phyloP scores from a whole-genome alignment of 1,140 invertebrate genomes.

The Micrasema longulum region DNA sequence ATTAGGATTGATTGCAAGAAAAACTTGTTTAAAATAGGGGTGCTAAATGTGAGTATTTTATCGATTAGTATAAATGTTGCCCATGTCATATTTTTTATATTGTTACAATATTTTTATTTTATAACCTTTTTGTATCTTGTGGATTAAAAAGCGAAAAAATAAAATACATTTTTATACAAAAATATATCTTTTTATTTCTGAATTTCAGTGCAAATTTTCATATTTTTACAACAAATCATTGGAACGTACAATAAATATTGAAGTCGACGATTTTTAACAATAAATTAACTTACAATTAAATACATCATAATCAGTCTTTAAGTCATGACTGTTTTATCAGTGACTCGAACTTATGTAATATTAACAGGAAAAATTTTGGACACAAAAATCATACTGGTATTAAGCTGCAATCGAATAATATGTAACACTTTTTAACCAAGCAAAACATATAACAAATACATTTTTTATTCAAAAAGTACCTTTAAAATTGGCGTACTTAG shows the following conservation, averaged over 20 bases:
- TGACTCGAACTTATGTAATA: slow-evolving; percentile 4
- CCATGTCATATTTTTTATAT: slow-evolving; percentile 11
- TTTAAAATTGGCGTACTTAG: too few relatives aligned
- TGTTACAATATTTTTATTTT: slow-evolving; percentile 22
- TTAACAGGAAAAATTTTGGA: background rate
- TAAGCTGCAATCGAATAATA: too few relatives aligned
- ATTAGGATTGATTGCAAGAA: too few relatives aligned
- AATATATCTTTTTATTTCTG: slow-evolving; percentile 14
- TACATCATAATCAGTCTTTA: slow-evolving; percentile 14
- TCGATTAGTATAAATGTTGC: too few relatives aligned
- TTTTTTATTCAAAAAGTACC: too few relatives aligned
- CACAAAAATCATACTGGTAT: too few relatives aligned
- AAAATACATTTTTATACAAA: slow-evolving; percentile 12
- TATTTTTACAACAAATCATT: slow-evolving; percentile 7
- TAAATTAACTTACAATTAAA: slow-evolving; percentile 30
- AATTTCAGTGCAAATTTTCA: slow-evolving; percentile 10
- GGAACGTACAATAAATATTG: slow-evolving; percentile 19
- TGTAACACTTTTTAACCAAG: too few relatives aligned
- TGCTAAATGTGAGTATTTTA: too few relatives aligned
- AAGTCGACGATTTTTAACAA: slow-evolving; percentile 4
- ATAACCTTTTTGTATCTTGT: background rate
- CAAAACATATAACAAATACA: too few relatives aligned
- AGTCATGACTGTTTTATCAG: background rate
- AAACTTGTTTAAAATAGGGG: too few relatives aligned
- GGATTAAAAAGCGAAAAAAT: too few relatives aligned